Conservation (phyloP, 2,888 invertebrate genomes). For the Dexiosoma caninum region DNA sequence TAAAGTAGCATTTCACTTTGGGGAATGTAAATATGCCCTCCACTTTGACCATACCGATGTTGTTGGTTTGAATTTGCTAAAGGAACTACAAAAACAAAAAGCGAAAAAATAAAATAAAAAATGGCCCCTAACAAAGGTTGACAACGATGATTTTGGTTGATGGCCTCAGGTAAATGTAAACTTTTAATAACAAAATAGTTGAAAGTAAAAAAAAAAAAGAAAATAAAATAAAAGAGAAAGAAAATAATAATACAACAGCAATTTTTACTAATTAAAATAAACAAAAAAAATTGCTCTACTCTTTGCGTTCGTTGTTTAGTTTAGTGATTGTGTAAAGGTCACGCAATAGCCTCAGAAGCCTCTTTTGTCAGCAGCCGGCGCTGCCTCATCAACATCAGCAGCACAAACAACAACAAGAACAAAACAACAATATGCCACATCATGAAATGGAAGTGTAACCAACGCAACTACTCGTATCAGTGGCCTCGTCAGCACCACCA, state of each 20-base stretch:
- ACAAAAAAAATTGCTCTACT: conserved; percentile 60
- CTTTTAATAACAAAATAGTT: conserved; percentile 54
- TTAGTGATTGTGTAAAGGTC: conserved; percentile 56
- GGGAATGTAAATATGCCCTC: conserved; percentile 51
- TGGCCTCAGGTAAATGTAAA: conserved; percentile 60
- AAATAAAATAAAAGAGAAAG: neutral
- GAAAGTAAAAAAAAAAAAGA: neutral
- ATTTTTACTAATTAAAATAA: conserved; percentile 64
- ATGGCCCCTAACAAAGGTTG: conserved; percentile 72
- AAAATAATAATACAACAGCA: conserved; percentile 46
- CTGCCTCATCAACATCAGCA: conserved; percentile 36
- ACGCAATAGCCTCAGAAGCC: conserved; percentile 61
- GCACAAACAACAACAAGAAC: no score
- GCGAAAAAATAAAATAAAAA: no score
- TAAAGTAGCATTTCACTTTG: conserved; percentile 42
- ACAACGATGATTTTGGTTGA: conserved; percentile 63
- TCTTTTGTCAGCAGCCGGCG: conserved; percentile 59
- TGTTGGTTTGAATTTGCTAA: conserved; percentile 70
- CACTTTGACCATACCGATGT: conserved; percentile 48
- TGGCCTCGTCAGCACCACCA: conserved; percentile 6
- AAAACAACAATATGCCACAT: conserved; percentile 41
- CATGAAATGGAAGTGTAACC: conserved; percentile 30
- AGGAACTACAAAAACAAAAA: conserved; percentile 66
- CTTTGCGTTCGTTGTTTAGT: conserved; percentile 41
- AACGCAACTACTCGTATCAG: conserved; percentile 19